A percentile compares a stretch with the other conserved stretches of the same genome.
Conservation (phyloP, 2,888 invertebrate genomes). For the Caradrina clavipalpis region DNA sequence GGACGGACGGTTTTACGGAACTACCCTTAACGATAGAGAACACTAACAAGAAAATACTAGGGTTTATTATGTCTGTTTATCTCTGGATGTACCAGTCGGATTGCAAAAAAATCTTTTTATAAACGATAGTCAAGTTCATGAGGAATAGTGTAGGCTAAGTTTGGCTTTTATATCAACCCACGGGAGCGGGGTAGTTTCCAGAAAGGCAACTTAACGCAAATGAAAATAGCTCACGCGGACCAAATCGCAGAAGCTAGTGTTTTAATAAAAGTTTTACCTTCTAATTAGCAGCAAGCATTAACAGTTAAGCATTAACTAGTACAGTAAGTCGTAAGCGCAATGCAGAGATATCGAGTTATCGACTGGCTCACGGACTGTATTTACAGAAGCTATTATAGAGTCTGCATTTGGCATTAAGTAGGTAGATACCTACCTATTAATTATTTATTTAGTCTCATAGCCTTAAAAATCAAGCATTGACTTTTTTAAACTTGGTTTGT, state of each 20-base stretch:
- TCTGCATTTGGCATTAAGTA: slow-evolving; percentile 5
- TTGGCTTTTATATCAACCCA: no score
- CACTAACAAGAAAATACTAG: no score
- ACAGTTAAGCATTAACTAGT: slow-evolving; percentile 2
- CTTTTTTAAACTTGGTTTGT: neutral
- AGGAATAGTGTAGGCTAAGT: no score
- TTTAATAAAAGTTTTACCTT: neutral
- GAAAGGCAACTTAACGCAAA: no score
- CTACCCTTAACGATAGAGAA: no score
- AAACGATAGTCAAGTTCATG: no score
- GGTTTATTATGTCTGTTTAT: no score
- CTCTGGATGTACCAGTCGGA: no score
- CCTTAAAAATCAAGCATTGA: neutral
- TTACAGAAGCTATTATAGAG: slow-evolving; percentile 14
- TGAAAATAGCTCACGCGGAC: no score
- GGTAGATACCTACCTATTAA: neutral
- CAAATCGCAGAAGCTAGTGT: neutral
- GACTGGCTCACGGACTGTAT: slow-evolving; percentile 13
- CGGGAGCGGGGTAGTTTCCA: no score
- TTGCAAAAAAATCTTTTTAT: no score
- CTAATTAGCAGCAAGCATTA: neutral
- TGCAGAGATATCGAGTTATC: slow-evolving; percentile 22
- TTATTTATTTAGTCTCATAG: neutral
- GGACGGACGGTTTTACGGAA: no score
- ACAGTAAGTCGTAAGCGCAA: slow-evolving; percentile 24